phyloP scores from a whole-genome alignment of 2,888 invertebrate genomes.

The Tenthredo distinguenda region DNA sequence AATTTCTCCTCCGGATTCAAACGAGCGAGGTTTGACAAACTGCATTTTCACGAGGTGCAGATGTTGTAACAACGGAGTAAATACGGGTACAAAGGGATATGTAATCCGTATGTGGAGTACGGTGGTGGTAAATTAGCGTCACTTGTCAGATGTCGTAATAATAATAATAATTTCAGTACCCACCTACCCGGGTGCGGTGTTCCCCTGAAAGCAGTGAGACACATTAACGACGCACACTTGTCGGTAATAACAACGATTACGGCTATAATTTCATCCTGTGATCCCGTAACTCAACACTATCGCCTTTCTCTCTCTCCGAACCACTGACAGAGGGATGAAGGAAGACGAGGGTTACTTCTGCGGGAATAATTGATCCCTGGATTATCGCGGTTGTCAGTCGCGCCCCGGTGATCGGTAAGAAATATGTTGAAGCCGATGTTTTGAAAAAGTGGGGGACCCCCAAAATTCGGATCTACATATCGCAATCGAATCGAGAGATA shows the following conservation, averaged over 20 bases:
- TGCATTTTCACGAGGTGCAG: too few relatives aligned
- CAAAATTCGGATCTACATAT: too few relatives aligned
- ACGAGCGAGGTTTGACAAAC: too few relatives aligned
- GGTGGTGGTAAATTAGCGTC: slow-evolving; percentile 27
- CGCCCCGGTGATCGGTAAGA: background rate
- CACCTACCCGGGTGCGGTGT: slow-evolving; percentile 4
- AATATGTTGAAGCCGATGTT: background rate
- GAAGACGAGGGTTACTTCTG: background rate
- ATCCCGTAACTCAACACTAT: slow-evolving; percentile 22
- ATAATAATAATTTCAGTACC: slow-evolving; percentile 9
- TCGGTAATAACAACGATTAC: slow-evolving; percentile 47
- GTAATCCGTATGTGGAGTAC: background rate
- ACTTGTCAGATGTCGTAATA: slow-evolving; percentile 39
- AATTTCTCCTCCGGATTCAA: too few relatives aligned
- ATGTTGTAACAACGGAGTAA: too few relatives aligned
- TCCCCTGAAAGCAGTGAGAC: slow-evolving; percentile 36
- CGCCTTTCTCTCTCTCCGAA: background rate
- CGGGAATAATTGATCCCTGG: background rate
- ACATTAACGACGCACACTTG: slow-evolving; percentile 46
- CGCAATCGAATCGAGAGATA: too few relatives aligned
- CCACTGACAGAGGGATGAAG: background rate
- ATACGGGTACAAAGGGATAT: too few relatives aligned
- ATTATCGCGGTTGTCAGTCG: background rate
- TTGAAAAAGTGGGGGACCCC: too few relatives aligned
- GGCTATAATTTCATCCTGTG: slow-evolving; percentile 43